Base-by-base conservation (phyloP, 2,113 vertebrate genomes). In the Solenodon paradoxus region DNA sequence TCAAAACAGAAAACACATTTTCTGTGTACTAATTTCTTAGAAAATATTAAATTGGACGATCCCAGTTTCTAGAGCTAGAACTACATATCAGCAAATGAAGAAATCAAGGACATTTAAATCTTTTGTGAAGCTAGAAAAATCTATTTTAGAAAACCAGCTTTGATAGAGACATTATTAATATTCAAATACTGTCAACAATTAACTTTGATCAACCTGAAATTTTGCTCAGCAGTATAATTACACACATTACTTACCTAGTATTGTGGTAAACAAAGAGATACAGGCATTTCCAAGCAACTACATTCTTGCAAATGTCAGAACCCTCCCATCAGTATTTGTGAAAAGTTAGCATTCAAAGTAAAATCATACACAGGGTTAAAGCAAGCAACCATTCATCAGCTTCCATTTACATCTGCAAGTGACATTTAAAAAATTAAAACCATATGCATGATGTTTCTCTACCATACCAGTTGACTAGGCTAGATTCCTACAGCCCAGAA, bases 261-360 rank as follows among this genome's bases (percentile, higher is more conserved):
- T 86, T 97, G 74, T 84, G 80, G 89, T 80, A 72, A 94, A 92
- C 68, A 32, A 93, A 96, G 94, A 94, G 32, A 96, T 83, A 88
- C 2, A 51, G 45, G 85, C 16, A 92, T 98, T 98, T 96, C 98
- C 85, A 98, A 96, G 98, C 97, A 98, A 98, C 95, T 84, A 13
- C 63, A 78, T n/a, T 78, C 88, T 59, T 97, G 90, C 64, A 97
- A 97, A 84, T 84, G 84, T 97, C 94, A 96, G 86, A 91, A 96
- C 55, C 59, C 81, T 95, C 83, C 97, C 26, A n/a, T 2, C 95
- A 95, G 83, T 96, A 68, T 94, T 96, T 97, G 96, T 77, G 0
- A 97, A 98, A 98, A 80, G 38, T 49, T 15, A 92, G 92, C 86
- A n/a, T 72, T 93, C 42, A 81, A 84, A 94, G 97, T 80, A 92